Evolutionary conservation across 2,888 invertebrate species (phyloP).

Genomic region (Andricus curvator): DNA sequence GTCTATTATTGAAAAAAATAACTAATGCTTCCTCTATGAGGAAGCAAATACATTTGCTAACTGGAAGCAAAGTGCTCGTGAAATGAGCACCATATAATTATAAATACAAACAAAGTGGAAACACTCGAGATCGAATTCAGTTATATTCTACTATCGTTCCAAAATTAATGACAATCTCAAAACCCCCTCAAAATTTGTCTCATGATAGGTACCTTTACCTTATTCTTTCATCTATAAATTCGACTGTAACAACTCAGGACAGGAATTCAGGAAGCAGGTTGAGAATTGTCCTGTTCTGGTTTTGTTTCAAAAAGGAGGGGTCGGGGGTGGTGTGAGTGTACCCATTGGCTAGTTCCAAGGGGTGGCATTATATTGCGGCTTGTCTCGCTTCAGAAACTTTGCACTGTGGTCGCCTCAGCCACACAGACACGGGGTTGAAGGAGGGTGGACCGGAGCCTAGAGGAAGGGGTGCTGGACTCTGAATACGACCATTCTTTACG

Average conservation of each 20-base stretch:
- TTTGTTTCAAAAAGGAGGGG: constrained; percentile 43
- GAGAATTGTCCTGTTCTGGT: constrained; percentile 20
- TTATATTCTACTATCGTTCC: no score
- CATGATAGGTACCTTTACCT: no score
- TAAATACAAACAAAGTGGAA: no score
- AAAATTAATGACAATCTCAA: no score
- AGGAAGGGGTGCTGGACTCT: constrained; percentile 55
- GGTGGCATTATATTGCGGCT: constrained; percentile 74
- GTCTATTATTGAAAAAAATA: no score
- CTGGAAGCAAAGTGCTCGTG: no score
- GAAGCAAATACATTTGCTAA: no score
- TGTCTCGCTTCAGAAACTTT: constrained; percentile 75
- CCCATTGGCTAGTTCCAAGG: constrained; percentile 42
- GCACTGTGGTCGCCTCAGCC: constrained; percentile 67
- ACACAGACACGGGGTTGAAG: constrained; percentile 52
- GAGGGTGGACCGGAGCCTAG: constrained; percentile 43
- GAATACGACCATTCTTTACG: constrained; percentile 74
- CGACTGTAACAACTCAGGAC: background rate
- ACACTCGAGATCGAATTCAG: no score
- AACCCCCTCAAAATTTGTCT: no score
- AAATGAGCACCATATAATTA: no score
- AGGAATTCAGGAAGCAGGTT: background rate
- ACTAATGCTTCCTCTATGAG: no score
- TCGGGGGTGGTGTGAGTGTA: constrained; percentile 26
- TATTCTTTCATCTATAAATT: background rate